Conservation (phyloP, 64 coral and sea anemone genomes). For the Pocillopora damicornis region DNA sequence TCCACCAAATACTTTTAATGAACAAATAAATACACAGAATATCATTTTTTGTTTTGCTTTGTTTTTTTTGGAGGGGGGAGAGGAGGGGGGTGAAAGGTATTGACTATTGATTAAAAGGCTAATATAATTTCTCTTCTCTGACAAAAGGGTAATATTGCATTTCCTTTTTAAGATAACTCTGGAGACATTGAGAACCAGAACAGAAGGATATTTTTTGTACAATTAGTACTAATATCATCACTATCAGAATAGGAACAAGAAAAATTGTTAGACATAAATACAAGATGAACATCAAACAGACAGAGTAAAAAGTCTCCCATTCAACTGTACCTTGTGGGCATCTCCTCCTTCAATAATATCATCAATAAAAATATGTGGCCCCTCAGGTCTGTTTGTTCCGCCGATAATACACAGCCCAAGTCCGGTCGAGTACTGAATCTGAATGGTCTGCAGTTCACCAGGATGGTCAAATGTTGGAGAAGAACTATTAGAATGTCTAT, state of each 20-base stretch:
- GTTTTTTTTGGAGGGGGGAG: too few relatives aligned
- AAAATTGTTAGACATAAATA: not conserved
- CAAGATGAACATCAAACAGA: not conserved
- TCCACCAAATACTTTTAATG: too few relatives aligned
- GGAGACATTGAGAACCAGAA: too few relatives aligned
- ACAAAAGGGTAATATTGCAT: too few relatives aligned
- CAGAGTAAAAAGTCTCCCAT: not conserved
- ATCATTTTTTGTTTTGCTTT: too few relatives aligned
- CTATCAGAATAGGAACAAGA: not conserved
- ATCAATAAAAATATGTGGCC: constrained; percentile 87
- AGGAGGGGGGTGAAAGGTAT: too few relatives aligned
- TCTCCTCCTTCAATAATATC: constrained; percentile 85
- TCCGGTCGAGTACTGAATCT: constrained; percentile 65
- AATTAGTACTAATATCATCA: too few relatives aligned
- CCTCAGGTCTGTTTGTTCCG: constrained; percentile 84
- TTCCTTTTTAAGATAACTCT: too few relatives aligned
- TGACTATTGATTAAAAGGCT: too few relatives aligned
- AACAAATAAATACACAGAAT: too few relatives aligned
- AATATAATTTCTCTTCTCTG: too few relatives aligned
- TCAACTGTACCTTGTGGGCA: constrained; percentile 61
- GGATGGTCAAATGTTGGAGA: constrained; percentile 80
- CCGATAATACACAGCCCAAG: constrained; percentile 88
- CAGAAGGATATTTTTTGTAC: too few relatives aligned
- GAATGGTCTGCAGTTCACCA: constrained; percentile 73
- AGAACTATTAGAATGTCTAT: constrained; percentile 71